phyloP scores from a whole-genome alignment of 2,113 vertebrate genomes.

The Microcebus lehilahytsara region DNA sequence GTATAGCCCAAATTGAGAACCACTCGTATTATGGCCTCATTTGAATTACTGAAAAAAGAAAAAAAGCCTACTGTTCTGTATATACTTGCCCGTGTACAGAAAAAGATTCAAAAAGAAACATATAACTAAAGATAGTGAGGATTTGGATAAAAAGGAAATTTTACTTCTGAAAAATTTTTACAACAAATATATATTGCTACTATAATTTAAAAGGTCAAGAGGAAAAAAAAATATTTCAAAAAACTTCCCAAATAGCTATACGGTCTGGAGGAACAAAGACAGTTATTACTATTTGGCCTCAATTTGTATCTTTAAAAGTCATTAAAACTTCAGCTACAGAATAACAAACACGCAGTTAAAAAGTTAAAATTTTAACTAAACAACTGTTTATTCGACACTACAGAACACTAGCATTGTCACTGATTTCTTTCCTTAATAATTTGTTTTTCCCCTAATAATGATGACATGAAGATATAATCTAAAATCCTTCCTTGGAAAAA shows the following conservation, averaged over 20 bases:
- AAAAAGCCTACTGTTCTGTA: not conserved
- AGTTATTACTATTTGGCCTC: not conserved
- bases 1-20: not conserved
- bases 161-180: not conserved
- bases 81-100: not conserved
- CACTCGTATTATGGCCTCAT: not conserved
- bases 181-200: not conserved
- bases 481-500: not conserved
- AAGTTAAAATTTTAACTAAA: not conserved
- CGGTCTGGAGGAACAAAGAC: not conserved
- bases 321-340: constrained; percentile 23
- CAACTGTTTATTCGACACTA: not conserved
- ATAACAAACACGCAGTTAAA: not conserved
- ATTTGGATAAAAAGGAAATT: not conserved
- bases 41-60: not conserved
- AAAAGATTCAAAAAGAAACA: not conserved
- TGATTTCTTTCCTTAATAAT: not conserved
- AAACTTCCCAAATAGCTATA: not conserved
- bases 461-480: not conserved
- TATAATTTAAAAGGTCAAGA: not conserved
- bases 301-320: constrained; percentile 24
- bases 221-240: not conserved
- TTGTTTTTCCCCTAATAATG: not conserved
- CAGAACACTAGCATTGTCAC: not conserved
- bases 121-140: not conserved